A percentile compares a stretch with the other conserved stretches of the same genome.
These are phyloP conservation scores for Callosobruchus maculatus DNA, from an alignment of 2,888 invertebrate genomes.

Conservation along the genomic window DNA sequence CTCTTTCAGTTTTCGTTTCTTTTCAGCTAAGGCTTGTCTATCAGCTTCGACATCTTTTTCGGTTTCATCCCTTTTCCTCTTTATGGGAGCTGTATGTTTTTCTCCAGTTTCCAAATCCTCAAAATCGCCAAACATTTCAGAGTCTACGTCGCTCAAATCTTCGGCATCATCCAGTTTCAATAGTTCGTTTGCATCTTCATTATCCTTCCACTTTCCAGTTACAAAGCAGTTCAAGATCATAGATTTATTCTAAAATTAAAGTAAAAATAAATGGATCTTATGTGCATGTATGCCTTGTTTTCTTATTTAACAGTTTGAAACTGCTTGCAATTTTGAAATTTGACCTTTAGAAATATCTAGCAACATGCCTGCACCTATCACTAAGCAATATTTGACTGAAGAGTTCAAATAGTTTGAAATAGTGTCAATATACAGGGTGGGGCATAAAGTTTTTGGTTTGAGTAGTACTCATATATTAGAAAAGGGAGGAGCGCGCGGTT, in stretches of 20 bases:
- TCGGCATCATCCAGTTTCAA: slow-evolving; percentile 75
- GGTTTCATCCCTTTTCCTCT: slow-evolving; percentile 39
- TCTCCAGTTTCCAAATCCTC: slow-evolving; percentile 90
- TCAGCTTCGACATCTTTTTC: slow-evolving; percentile 59
- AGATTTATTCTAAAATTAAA: slow-evolving; percentile 53
- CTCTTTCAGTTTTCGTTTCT: slow-evolving; percentile 89
- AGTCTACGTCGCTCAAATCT: slow-evolving; percentile 62
- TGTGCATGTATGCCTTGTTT: no score
- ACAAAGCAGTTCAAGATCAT: slow-evolving; percentile 86
- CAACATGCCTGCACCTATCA: no score
- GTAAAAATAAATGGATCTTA: not conserved
- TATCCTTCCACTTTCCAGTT: slow-evolving; percentile 89
- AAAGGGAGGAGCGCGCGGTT: no score
- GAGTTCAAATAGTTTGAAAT: no score
- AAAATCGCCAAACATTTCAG: slow-evolving; percentile 88
- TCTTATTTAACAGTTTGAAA: no score
- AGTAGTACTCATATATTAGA: no score
- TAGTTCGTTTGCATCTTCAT: slow-evolving; percentile 84
- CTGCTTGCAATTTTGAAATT: no score
- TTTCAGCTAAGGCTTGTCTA: slow-evolving; percentile 55
- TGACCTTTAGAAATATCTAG: no score
- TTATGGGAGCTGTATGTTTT: slow-evolving; percentile 54
- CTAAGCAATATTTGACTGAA: no score
- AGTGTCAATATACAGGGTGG: no score
- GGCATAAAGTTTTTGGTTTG: no score